Percentiles rank a stretch among this genome's conserved stretches.
Conservation (phyloP, 2,113 vertebrate genomes). For the Crocuta crocuta region DNA sequence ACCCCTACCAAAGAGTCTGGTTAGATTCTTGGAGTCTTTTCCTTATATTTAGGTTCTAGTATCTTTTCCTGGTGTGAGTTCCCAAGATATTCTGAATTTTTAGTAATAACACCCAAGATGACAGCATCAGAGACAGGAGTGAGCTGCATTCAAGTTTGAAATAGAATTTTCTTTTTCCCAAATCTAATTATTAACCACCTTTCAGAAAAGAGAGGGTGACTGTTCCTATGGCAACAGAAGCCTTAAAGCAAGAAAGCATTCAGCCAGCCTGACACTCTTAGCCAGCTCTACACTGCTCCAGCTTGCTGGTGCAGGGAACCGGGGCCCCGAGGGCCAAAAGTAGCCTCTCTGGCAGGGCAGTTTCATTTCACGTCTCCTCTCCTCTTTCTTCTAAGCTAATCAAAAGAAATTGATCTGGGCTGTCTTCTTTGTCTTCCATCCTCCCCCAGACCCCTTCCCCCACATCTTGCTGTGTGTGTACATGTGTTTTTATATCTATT, state of each 20-base stretch:
- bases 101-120: not conserved
- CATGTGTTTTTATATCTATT: not conserved
- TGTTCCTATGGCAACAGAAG: conserved; percentile 54
- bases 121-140: not conserved
- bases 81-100: not conserved
- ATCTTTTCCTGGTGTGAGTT: not conserved
- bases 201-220: conserved; percentile 39
- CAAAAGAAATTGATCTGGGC: not conserved
- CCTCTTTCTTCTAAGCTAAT: not conserved
- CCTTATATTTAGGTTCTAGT: not conserved
- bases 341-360: not conserved
- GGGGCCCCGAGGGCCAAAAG: not conserved
- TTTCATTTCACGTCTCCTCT: not conserved
- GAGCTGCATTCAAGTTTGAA: conserved; percentile 17
- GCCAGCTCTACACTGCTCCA: not conserved
- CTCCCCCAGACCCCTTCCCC: not conserved
- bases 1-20: not conserved
- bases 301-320: not conserved
- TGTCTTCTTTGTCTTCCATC: not conserved
- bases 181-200: conserved; percentile 56
- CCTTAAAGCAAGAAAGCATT: not conserved
- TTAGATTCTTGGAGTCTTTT: not conserved
- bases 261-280: not conserved
- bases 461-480: not conserved
- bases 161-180: conserved; percentile 20